Evolutionary conservation across 2,888 invertebrate genomes (phyloP).

Genomic region (Zygothrica quintamaculata): DNA sequence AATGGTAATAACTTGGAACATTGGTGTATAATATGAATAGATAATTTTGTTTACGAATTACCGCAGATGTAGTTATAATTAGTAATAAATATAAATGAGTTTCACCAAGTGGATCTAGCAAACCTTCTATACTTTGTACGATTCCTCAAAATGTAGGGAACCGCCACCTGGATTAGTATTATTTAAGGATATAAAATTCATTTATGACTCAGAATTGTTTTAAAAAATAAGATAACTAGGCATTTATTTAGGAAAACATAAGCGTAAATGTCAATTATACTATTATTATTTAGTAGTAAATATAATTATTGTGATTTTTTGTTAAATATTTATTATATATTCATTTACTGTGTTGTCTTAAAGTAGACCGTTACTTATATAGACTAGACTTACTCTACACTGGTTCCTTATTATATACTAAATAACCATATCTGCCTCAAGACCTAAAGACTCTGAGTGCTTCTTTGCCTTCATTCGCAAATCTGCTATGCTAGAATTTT

Average conservation of each 20-base stretch:
- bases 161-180: too few species aligned
- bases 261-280: slow-evolving; percentile 28
- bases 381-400: slow-evolving; percentile 38
- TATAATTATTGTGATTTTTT: slow-evolving; percentile 50
- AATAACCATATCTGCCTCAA: slow-evolving; percentile 75
- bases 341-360: slow-evolving; percentile 44
- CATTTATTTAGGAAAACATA: slow-evolving; percentile 54
- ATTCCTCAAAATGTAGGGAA: too few species aligned
- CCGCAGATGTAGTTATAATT: too few species aligned
- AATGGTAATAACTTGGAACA: too few species aligned
- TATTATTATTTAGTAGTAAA: slow-evolving; percentile 43
- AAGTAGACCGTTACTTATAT: slow-evolving; percentile 43
- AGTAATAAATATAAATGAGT: too few species aligned
- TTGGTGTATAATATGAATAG: too few species aligned
- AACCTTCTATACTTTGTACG: too few species aligned
- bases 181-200: too few species aligned
- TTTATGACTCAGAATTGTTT: neutral
- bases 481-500: slow-evolving; percentile 97
- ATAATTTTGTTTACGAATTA: too few species aligned
- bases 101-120: too few species aligned
- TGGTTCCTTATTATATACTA: slow-evolving; percentile 48
- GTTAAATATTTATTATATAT: slow-evolving; percentile 22
- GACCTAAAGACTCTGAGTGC: slow-evolving; percentile 93
- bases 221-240: slow-evolving; percentile 56
- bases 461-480: slow-evolving; percentile 96